Percentiles rank a stretch among this genome's conserved stretches.
phyloP scores from a whole-genome alignment of 2,888 invertebrate genomes.

The Sphaerophoria taeniata region DNA sequence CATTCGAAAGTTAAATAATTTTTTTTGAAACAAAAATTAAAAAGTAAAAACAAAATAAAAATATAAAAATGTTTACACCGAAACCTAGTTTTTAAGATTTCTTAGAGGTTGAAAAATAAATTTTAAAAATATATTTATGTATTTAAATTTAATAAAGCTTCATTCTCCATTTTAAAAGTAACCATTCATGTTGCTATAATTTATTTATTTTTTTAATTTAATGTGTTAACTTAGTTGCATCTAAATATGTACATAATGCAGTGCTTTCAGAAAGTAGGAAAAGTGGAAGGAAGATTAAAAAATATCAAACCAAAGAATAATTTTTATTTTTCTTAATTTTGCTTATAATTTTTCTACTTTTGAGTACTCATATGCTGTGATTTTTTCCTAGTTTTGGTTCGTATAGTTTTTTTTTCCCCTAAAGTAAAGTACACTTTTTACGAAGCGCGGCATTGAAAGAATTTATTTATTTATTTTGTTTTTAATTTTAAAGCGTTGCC shows the following conservation, averaged over 20 bases:
- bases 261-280: slow-evolving; percentile 63
- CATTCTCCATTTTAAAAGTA: slow-evolving; percentile 23
- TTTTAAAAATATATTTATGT: neutral
- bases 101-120: neutral
- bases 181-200: slow-evolving; percentile 25
- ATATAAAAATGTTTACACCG: slow-evolving; percentile 12
- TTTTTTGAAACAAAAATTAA: neutral
- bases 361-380: slow-evolving; percentile 77
- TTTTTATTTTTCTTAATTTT: slow-evolving; percentile 28
- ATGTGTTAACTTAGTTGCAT: slow-evolving; percentile 39
- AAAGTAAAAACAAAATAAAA: neutral
- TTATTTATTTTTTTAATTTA: slow-evolving; percentile 25
- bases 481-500: slow-evolving; percentile 76
- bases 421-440: slow-evolving; percentile 57
- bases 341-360: slow-evolving; percentile 42
- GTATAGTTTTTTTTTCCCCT: slow-evolving; percentile 39
- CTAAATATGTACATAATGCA: slow-evolving; percentile 69
- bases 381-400: slow-evolving; percentile 41
- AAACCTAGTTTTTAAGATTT: neutral
- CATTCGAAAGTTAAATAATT: slow-evolving; percentile 29
- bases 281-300: slow-evolving; percentile 51
- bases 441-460: slow-evolving; percentile 66
- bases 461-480: slow-evolving; percentile 44
- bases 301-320: slow-evolving; percentile 35
- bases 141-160: slow-evolving; percentile 28